These are phyloP conservation scores for Dascillus cervinus DNA, from an alignment of 2,888 invertebrate species.

Conservation along the genomic window DNA sequence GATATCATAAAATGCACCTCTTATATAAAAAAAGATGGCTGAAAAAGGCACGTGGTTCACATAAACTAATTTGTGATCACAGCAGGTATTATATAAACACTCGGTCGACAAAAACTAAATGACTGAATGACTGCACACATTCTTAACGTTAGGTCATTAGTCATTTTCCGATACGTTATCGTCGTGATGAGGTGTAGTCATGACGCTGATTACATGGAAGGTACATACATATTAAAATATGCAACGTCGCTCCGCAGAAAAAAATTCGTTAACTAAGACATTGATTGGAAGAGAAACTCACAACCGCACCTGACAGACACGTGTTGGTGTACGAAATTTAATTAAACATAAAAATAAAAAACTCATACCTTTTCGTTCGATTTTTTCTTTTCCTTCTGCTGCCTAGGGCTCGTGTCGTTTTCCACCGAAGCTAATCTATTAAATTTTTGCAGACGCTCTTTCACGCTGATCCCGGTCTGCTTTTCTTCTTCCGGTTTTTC, in stretches of 20 bases:
- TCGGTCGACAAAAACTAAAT: constrained; percentile 49
- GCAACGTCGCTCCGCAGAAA: constrained; percentile 11
- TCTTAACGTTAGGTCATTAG: constrained; percentile 42
- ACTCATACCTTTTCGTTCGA: constrained; percentile 39
- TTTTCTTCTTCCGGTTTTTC: constrained; percentile 42
- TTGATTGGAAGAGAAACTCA: not conserved
- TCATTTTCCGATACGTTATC: constrained; percentile 42
- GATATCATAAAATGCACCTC: constrained; percentile 36
- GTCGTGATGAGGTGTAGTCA: constrained; percentile 39
- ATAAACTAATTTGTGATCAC: constrained; percentile 57
- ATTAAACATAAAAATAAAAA: not conserved
- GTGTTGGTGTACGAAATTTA: not conserved
- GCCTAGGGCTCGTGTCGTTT: constrained; percentile 50
- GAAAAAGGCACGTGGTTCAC: constrained; percentile 14
- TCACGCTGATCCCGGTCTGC: constrained; percentile 76
- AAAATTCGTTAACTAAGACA: constrained; percentile 4
- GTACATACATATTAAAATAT: constrained; percentile 17
- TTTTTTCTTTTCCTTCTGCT: constrained; percentile 41
- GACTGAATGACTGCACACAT: constrained; percentile 55
- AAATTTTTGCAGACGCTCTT: constrained; percentile 87
- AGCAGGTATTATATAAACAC: constrained; percentile 55
- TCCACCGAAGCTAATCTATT: constrained; percentile 85
- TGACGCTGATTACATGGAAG: constrained; percentile 36
- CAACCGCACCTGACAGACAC: not conserved
- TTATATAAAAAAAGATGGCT: constrained; percentile 11